Conservation (phyloP, 2,888 invertebrate species). For the Lacanobia oleracea region DNA sequence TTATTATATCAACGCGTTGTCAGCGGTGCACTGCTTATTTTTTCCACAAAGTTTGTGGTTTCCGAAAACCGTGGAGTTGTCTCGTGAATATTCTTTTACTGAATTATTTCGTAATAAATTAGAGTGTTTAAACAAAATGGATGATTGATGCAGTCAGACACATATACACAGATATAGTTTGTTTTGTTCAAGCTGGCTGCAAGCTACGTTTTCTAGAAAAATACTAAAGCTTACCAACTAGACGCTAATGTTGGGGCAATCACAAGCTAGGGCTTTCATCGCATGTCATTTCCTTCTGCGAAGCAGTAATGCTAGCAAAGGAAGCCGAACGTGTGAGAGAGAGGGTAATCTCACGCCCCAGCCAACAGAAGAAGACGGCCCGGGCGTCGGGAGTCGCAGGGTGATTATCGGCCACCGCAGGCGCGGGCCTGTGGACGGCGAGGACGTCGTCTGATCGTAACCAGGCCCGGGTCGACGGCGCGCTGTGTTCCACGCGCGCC, state of each 20-base stretch:
- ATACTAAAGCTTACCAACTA: neutral
- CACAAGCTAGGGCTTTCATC: neutral
- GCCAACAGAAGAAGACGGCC: too few relatives aligned
- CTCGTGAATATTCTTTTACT: conserved; percentile 39
- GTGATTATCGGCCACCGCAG: too few relatives aligned
- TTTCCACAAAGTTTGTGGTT: conserved; percentile 56
- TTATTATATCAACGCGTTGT: conserved; percentile 75
- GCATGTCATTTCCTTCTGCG: too few relatives aligned
- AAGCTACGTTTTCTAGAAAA: neutral
- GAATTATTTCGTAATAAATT: conserved; percentile 35
- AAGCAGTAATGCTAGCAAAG: too few relatives aligned
- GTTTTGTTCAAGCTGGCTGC: conserved; percentile 3
- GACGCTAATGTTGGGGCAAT: neutral
- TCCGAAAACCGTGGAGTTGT: conserved; percentile 43
- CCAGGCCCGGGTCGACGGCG: too few relatives aligned
- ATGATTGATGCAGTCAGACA: conserved; percentile 36
- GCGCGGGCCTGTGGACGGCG: too few relatives aligned
- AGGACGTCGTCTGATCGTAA: too few relatives aligned
- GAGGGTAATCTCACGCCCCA: too few relatives aligned
- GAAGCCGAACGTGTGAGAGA: too few relatives aligned
- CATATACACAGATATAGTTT: neutral
- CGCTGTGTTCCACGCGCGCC: too few relatives aligned
- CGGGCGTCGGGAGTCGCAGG: too few relatives aligned
- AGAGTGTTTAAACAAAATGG: conserved; percentile 30
- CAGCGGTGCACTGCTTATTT: conserved; percentile 64